A percentile compares a stretch with the other conserved stretches of the same genome.
Conservation (phyloP, 1,140 invertebrate genomes). For the Hydropsyche tenuis region DNA sequence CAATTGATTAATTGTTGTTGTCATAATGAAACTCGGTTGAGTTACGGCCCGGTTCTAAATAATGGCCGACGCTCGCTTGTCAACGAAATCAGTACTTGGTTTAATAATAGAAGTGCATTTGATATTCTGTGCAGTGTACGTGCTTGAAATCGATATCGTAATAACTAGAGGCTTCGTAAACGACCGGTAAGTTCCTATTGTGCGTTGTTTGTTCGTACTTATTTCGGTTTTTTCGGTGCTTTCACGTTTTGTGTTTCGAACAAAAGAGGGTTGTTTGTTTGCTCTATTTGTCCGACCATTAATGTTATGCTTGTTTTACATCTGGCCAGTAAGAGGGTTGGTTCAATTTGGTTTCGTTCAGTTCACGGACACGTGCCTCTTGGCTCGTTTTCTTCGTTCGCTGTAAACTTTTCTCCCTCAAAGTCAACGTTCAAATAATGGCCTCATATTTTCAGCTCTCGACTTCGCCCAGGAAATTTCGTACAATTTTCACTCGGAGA, state of each 20-base stretch:
- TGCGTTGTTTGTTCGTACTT: background rate
- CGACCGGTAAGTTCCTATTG: too few relatives aligned
- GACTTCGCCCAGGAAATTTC: background rate
- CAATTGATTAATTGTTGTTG: background rate
- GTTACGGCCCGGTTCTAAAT: background rate
- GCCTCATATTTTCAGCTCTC: slow-evolving; percentile 12
- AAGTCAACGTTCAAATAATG: slow-evolving; percentile 15
- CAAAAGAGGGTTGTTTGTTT: background rate
- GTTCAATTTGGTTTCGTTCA: too few relatives aligned
- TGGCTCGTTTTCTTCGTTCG: too few relatives aligned
- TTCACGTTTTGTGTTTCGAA: background rate
- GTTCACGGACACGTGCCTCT: too few relatives aligned
- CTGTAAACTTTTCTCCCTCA: background rate
- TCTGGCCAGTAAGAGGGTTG: too few relatives aligned
- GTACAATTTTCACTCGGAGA: background rate
- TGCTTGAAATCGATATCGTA: too few relatives aligned
- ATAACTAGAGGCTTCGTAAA: too few relatives aligned
- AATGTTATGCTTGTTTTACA: background rate
- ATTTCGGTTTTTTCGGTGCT: too few relatives aligned
- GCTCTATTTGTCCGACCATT: slow-evolving; percentile 7
- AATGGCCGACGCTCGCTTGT: background rate
- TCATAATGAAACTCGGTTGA: background rate
- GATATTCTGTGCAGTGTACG: too few relatives aligned
- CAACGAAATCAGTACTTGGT: too few relatives aligned
- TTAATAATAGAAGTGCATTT: too few relatives aligned